Evolutionary conservation across 2,113 vertebrate species (phyloP).

Genomic region (Hiodon alosoides): DNA sequence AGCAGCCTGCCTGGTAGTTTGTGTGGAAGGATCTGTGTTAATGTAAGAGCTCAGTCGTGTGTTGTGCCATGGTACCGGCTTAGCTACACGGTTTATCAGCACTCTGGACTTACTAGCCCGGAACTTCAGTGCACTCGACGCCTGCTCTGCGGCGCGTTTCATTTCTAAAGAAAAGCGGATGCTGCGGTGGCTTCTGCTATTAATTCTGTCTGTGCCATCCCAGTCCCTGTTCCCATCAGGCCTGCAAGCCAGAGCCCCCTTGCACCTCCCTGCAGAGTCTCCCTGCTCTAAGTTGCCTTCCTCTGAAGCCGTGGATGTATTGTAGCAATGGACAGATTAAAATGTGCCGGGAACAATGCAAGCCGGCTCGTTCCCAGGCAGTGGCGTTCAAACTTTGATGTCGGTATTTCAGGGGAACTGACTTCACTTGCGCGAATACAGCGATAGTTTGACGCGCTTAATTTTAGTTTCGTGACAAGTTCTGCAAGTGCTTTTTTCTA

Average conservation of each 20-base stretch:
- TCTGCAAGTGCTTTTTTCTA: background rate
- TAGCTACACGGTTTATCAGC: conserved; percentile 59
- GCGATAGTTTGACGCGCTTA: background rate
- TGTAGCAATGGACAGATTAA: conserved; percentile 44
- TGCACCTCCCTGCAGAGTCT: conserved; percentile 36
- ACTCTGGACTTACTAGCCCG: conserved; percentile 55
- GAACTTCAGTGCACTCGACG: conserved; percentile 44
- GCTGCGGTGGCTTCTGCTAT: conserved; percentile 37
- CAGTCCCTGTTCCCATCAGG: conserved; percentile 9
- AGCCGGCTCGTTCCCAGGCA: conserved; percentile 26
- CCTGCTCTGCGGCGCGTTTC: conserved; percentile 30
- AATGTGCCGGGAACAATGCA: conserved; percentile 38
- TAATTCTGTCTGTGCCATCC: conserved; percentile 42
- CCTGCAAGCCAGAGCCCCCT: conserved; percentile 33
- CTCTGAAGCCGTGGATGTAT: conserved; percentile 37
- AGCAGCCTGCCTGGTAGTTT: conserved; percentile 51
- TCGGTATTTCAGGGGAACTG: background rate
- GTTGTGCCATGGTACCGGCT: conserved; percentile 57
- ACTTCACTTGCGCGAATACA: background rate
- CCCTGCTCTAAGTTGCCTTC: conserved; percentile 48
- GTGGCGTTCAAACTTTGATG: background rate
- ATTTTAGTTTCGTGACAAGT: background rate
- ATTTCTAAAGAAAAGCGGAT: conserved; percentile 41
- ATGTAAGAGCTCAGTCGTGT: conserved; percentile 43
- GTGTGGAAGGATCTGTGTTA: conserved; percentile 45